These are phyloP conservation scores for Pipra filicauda DNA, from an alignment of 2,113 vertebrate species.

Conservation along the genomic window DNA sequence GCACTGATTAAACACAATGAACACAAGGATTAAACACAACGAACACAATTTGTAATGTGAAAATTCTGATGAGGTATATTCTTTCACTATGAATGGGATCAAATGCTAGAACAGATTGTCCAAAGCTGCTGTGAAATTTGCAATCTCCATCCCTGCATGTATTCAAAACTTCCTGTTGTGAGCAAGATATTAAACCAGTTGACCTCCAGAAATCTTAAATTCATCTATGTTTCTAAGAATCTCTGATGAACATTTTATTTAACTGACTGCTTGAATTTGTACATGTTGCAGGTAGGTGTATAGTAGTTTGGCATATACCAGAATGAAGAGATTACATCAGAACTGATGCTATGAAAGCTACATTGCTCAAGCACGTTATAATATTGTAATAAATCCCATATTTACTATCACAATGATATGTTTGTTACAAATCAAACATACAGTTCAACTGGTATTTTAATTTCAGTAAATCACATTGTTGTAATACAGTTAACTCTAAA, in stretches of 20 bases:
- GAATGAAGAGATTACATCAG: background rate
- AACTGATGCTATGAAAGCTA: background rate
- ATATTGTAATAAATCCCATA: background rate
- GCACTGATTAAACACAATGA: background rate
- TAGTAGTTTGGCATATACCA: background rate
- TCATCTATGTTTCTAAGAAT: background rate
- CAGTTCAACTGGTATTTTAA: background rate
- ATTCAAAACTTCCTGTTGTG: background rate
- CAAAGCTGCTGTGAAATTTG: background rate
- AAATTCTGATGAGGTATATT: background rate
- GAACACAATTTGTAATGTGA: background rate
- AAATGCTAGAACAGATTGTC: background rate
- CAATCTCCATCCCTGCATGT: background rate
- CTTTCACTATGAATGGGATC: background rate
- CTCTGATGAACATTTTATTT: background rate
- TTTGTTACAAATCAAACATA: background rate
- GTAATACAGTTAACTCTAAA: background rate
- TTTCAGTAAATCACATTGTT: background rate
- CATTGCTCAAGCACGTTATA: background rate
- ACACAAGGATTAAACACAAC: background rate
- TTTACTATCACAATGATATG: background rate
- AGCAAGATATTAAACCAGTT: background rate
- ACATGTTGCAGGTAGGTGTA: background rate
- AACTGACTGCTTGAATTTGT: background rate
- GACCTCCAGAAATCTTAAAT: background rate